Percentiles rank a stretch among this genome's conserved stretches.
phyloP scores from a whole-genome alignment of 2,888 invertebrate genomes.

The Orthonychiurus folsomi region DNA sequence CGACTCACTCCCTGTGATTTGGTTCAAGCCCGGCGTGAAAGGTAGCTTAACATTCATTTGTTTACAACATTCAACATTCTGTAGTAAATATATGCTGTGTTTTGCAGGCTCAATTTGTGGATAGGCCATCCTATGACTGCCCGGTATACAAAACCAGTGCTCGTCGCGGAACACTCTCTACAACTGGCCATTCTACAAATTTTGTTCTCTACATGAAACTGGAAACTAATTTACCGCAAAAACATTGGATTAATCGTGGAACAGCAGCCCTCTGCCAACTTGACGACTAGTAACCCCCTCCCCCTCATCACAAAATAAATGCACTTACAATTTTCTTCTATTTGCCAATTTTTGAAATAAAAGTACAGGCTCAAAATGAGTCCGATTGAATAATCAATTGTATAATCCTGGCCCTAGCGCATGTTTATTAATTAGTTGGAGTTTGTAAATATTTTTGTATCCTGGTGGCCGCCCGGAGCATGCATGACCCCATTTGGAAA shows the following conservation, averaged over 20 bases:
- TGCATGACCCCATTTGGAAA: neutral
- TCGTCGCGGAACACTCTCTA: conserved; percentile 64
- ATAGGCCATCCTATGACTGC: conserved; percentile 57
- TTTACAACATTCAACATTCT: too few species aligned
- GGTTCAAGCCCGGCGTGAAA: conserved; percentile 17
- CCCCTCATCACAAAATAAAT: neutral
- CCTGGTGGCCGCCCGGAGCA: too few species aligned
- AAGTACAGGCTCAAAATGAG: too few species aligned
- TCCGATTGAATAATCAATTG: too few species aligned
- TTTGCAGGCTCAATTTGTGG: conserved; percentile 48
- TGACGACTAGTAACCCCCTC: conserved; percentile 46
- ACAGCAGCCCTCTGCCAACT: conserved; percentile 69
- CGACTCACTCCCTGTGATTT: conserved; percentile 13
- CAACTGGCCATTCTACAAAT: conserved; percentile 76
- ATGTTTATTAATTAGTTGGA: too few species aligned
- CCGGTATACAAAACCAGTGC: conserved; percentile 77
- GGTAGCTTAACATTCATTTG: conserved; percentile 8
- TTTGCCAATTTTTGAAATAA: too few species aligned
- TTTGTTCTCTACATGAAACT: conserved; percentile 67
- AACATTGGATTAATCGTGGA: conserved; percentile 72
- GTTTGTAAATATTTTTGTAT: too few species aligned
- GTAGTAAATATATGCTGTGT: too few species aligned
- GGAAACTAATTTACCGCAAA: conserved; percentile 53
- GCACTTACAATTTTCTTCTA: neutral
- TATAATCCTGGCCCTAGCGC: too few species aligned